Conservation (phyloP, 2,113 vertebrate species). For the Ciconia maguari region DNA sequence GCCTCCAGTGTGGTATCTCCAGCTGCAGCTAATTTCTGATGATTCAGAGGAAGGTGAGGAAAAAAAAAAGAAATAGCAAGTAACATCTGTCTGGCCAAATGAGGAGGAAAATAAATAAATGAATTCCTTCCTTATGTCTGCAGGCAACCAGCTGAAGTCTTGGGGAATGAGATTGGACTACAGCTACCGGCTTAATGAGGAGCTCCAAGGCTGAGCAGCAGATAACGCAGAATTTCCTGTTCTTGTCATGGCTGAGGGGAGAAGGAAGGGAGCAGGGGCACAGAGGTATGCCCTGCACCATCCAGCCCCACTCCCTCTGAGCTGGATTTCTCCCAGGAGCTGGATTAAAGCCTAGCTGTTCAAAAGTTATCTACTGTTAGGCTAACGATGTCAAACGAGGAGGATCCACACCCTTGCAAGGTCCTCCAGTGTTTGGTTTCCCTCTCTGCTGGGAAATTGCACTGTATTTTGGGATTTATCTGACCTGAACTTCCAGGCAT, state of each 20-base stretch:
- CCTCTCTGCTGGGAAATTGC: neutral
- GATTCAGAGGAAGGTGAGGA: neutral
- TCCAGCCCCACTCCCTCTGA: neutral
- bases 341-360: neutral
- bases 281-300: fast-evolving
- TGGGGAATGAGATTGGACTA: neutral
- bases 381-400: neutral
- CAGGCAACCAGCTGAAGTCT: neutral
- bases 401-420: neutral
- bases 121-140: neutral
- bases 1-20: neutral
- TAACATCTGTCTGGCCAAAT: neutral
- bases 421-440: neutral
- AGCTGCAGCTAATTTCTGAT: neutral
- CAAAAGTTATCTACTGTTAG: neutral
- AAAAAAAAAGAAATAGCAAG: neutral
- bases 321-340: neutral
- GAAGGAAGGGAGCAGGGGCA: neutral
- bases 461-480: neutral
- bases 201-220: neutral
- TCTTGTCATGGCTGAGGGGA: neutral
- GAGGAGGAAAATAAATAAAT: neutral
- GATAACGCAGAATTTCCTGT: constrained; percentile 6
- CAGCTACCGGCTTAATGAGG: neutral
- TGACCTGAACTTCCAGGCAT: constrained; percentile 51